Evolutionary conservation across 2,113 vertebrate genomes (phyloP), one percentile per base, ranked within the genome.

Genomic region (Dasyprocta punctata): DNA sequence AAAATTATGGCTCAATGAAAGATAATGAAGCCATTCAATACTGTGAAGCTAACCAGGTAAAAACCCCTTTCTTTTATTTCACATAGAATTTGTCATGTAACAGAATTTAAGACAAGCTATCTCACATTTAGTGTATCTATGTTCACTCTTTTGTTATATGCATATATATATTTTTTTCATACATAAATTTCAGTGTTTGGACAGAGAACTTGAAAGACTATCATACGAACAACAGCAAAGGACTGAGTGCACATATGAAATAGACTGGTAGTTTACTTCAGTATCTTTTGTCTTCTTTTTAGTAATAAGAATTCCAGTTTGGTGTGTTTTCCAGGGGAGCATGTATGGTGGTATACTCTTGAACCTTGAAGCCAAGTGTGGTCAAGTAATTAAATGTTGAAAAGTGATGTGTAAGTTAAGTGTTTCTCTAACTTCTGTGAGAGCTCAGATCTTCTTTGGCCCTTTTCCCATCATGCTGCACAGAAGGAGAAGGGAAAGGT

Each of bases 1-100:
- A 78, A 77, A 96, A 80, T 28, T 47, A 7, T 94, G 52, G 38
- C 67, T 73, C 2, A 95, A 30, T 86, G 33, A 63, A 94, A 85
- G 36, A 49, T 20, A 80, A 36, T 78, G 78, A 80, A 80, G 2
- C 28, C 88, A 81, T 95, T 88, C 49, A 87, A 41, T 83, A 67
- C 36, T 52, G 3, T 67, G 14, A 94, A 73, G 9, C 8, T 65
- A 60, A 28, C 10, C 60, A 75, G 24, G 17, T 49, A 44, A 86
- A 84, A 84, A 77, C 0, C 4, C 38, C 54, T 71, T 82, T 3
- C 71, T 83, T 78, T 71, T 63, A 36, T 82, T 89, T 92, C 89
- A 30, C 38, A 24, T 44, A 65, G 41, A 56, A 81, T 89, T 95
- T 86, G 17, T 56, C 5, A 82, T 54, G 10, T 89, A 49, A 83